These are phyloP conservation scores for Cairina moschata DNA, from an alignment of 2,113 vertebrate genomes.

Conservation along the genomic window DNA sequence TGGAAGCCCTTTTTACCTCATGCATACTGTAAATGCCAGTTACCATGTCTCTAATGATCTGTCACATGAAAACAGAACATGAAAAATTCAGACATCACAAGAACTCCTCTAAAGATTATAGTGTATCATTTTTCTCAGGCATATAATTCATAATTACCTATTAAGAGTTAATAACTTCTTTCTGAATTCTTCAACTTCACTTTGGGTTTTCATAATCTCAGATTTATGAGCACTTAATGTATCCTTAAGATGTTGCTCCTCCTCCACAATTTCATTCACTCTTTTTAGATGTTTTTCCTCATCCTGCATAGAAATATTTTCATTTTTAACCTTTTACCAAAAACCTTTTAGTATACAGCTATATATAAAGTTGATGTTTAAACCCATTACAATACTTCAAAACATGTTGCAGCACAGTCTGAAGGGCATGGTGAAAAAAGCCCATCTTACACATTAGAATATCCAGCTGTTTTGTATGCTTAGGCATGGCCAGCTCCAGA, in stretches of 20 bases:
- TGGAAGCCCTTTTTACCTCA: not conserved
- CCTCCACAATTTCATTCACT: slow-evolving; percentile 77
- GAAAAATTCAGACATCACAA: not conserved
- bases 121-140: not conserved
- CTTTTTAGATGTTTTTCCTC: slow-evolving; percentile 78
- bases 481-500: not conserved
- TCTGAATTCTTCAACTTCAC: slow-evolving; percentile 81
- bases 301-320: slow-evolving; percentile 72
- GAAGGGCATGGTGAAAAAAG: not conserved
- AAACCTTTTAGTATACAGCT: not conserved
- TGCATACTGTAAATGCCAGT: not conserved
- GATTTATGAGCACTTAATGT: slow-evolving; percentile 75
- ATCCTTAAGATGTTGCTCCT: slow-evolving; percentile 78
- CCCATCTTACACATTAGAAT: not conserved
- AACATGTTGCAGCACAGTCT: not conserved
- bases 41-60: not conserved
- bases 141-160: slow-evolving; percentile 75
- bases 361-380: not conserved
- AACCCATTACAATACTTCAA: not conserved
- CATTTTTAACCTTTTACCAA: not conserved
- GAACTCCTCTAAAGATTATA: not conserved
- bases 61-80: not conserved
- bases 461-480: not conserved
- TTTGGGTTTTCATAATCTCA: slow-evolving; percentile 74
- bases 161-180: slow-evolving; percentile 75